Percentiles rank a stretch among this genome's conserved stretches.
Evolutionary conservation across 2,888 invertebrate species (phyloP).

Genomic region (Drymonia ruficornis): DNA sequence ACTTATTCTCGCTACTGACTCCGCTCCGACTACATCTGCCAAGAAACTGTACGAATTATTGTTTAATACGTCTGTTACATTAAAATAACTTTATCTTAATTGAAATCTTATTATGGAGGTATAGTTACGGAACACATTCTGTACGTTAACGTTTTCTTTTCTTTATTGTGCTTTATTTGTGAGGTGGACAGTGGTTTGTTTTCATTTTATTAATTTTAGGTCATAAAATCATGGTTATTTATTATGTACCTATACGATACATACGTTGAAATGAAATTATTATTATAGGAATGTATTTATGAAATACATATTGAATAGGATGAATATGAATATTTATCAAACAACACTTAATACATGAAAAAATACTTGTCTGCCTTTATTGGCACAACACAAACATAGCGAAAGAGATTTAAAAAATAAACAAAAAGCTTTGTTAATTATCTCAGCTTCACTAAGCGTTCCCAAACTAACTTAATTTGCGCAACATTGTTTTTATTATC

Average conservation of each 20-base stretch:
- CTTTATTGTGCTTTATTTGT: constrained; percentile 16
- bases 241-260: no score
- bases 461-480: neutral
- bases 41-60: constrained; percentile 65
- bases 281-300: no score
- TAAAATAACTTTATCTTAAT: constrained; percentile 69
- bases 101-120: constrained; percentile 57
- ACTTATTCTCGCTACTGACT: constrained; percentile 46
- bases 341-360: no score
- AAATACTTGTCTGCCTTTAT: no score
- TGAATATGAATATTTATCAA: no score
- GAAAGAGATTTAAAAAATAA: neutral
- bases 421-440: neutral
- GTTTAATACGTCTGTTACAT: constrained; percentile 63
- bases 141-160: constrained; percentile 23
- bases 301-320: no score
- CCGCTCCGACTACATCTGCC: constrained; percentile 52
- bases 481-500: constrained; percentile 9
- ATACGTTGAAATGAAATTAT: no score
- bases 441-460: neutral
- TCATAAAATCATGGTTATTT: neutral
- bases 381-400: no score
- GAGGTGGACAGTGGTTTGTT: constrained; percentile 11
- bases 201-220: constrained; percentile 6
- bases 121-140: constrained; percentile 30